Conservation (phyloP, 2,888 invertebrate species). For the Conops quadrifasciatus region DNA sequence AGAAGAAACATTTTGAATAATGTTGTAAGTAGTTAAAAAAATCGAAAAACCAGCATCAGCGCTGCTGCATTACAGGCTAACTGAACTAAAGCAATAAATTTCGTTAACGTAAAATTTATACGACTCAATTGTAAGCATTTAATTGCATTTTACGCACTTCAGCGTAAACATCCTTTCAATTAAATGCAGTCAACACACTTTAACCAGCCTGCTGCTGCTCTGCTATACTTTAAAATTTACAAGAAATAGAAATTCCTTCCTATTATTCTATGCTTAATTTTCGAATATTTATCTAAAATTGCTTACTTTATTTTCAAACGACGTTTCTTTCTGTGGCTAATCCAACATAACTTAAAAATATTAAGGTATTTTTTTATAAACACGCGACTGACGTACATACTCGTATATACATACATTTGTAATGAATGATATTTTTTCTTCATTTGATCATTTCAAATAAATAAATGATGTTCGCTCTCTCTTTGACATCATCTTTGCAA, state of each 20-base stretch:
- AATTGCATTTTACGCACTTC: conserved; percentile 47
- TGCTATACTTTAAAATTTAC: too few relatives aligned
- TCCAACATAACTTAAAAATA: conserved; percentile 9
- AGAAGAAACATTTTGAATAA: conserved; percentile 30
- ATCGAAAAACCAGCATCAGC: conserved; percentile 20
- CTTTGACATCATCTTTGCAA: too few relatives aligned
- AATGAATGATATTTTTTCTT: not conserved
- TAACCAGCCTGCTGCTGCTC: too few relatives aligned
- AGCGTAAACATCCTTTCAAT: conserved; percentile 41
- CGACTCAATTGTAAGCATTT: conserved; percentile 4
- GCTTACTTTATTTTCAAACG: too few relatives aligned
- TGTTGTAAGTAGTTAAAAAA: conserved; percentile 31
- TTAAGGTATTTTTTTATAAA: conserved; percentile 21
- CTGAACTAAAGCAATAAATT: conserved; percentile 28
- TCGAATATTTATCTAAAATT: too few relatives aligned
- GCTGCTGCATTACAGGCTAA: conserved; percentile 29
- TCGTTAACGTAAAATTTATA: conserved; percentile 7
- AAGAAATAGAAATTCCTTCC: too few relatives aligned
- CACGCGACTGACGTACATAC: conserved; percentile 18
- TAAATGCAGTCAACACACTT: conserved; percentile 36
- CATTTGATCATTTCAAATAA: conserved; percentile 22
- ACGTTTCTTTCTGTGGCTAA: conserved; percentile 15
- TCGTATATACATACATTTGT: conserved; percentile 5
- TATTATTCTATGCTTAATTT: conserved; percentile 35
- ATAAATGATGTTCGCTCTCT: conserved; percentile 4